phyloP scores from a whole-genome alignment of 2,797 vertebrate species.

The Bovichtus variegatus region DNA sequence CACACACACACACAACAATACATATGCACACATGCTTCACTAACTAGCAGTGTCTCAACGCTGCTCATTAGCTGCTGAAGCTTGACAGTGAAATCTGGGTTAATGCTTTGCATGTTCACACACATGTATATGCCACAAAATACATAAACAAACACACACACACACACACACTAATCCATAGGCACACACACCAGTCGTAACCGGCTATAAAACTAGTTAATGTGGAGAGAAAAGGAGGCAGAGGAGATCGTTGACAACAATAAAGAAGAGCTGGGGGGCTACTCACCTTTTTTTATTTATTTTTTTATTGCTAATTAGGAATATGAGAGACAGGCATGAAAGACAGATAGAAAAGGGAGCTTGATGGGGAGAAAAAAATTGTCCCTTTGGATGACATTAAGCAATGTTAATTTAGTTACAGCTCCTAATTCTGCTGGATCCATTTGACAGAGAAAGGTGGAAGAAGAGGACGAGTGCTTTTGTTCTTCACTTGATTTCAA shows the following conservation, averaged over 20 bases:
- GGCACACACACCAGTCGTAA: conserved; percentile 23
- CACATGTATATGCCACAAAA: conserved; percentile 19
- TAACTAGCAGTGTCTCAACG: conserved; percentile 48
- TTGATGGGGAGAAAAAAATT: not conserved
- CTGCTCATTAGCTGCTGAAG: conserved; percentile 72
- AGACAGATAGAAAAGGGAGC: not conserved
- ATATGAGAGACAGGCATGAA: not conserved
- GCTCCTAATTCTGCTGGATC: conserved; percentile 1
- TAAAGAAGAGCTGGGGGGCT: not conserved
- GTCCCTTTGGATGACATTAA: not conserved
- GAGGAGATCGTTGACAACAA: not conserved
- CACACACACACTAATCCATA: conserved; percentile 8
- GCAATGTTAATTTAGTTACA: conserved; percentile 25
- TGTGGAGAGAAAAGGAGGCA: conserved; percentile 4
- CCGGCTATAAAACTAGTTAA: conserved; percentile 28
- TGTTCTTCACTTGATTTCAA: conserved; percentile 34
- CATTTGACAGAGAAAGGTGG: conserved; percentile 2
- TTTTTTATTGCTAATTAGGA: conserved; percentile 39
- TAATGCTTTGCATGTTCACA: conserved; percentile 39
- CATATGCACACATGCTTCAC: conserved; percentile 40
- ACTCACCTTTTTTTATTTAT: too few species aligned
- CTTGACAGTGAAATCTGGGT: conserved; percentile 66
- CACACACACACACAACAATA: conserved; percentile 16
- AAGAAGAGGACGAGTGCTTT: conserved; percentile 11
- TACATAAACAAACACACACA: not conserved